Base-by-base conservation (phyloP, 2,888 invertebrate genomes). In the Zele albiditarsus region DNA sequence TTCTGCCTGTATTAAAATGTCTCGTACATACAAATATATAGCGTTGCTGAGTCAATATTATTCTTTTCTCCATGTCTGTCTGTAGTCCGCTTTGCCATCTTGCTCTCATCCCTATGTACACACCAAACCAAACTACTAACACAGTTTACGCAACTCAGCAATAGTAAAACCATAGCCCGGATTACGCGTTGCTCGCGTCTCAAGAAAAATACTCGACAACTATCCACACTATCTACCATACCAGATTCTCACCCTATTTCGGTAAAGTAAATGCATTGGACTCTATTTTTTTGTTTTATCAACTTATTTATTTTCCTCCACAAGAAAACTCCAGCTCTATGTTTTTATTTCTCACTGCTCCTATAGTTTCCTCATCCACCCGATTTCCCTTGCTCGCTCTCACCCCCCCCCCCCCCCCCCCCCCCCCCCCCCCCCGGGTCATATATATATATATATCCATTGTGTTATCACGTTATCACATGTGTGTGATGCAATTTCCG, bases 11-110 rank as follows among this genome's bases (percentile, higher is more conserved):
- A 28, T 31, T 33, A n/a, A 53, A 69, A 53, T 25, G 14, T 2
- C 63, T 14, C n/a, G 8, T n/a, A 20, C 38, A 33, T n/a, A 66
- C 16, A 42, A 8, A 23, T 8, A 8, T 42, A 65, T 10, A 77
- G 76, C 79, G 78, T 80, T 81, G 82, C 83, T 84, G 82, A 82
- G 83, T 83, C 82, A 84, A 84, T 83, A 83, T 84, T 84, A 82
- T 84, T 79, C 82, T 83, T 83, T 82, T 81, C 82, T 78, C 80
- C 57, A 74, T 77, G 77, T 78, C 77, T 74, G 77, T 71, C 77
- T 68, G 73, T 66, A 66, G 74, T 68, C 66, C 70, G 75, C 69
- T 69, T 46, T 62, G 58, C 46, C 70, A 65, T 73, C 73, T 74
- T 65, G 46, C 63, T 57, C 66, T 76, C 75, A 72, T 76, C 78